Conservation (phyloP, 1,140 invertebrate genomes). For the Caerostris extrusa region DNA sequence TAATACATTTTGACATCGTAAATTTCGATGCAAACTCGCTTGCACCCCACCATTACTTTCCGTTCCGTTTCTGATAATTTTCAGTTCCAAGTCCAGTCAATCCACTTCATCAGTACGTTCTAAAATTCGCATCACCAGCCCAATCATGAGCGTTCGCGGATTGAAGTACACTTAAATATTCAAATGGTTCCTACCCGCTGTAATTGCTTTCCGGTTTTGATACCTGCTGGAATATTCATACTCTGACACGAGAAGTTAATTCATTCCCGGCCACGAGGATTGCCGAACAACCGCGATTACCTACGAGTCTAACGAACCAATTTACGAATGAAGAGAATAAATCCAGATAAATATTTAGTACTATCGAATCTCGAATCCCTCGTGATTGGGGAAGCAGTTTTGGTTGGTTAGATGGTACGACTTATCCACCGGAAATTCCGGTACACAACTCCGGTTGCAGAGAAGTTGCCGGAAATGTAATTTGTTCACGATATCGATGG, state of each 20-base stretch:
- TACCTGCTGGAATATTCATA: slow-evolving; percentile 50
- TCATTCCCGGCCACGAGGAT: background rate
- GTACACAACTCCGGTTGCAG: slow-evolving; percentile 13
- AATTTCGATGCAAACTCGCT: background rate
- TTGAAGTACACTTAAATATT: slow-evolving; percentile 71
- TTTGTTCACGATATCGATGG: slow-evolving; percentile 37
- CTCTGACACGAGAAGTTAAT: slow-evolving; percentile 50
- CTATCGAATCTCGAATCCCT: slow-evolving; percentile 41
- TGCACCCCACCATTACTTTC: background rate
- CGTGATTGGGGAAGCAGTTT: slow-evolving; percentile 25
- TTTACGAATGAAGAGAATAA: slow-evolving; percentile 53
- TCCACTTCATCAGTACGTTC: background rate
- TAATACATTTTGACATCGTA: background rate
- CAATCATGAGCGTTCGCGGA: background rate
- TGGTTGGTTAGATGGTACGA: slow-evolving; percentile 33
- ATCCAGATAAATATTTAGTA: slow-evolving; percentile 62
- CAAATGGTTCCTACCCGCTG: slow-evolving; percentile 40
- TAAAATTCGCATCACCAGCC: slow-evolving; percentile 18
- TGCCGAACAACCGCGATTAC: background rate
- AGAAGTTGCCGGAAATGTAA: slow-evolving; percentile 32
- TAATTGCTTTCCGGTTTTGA: slow-evolving; percentile 52
- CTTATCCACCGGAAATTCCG: slow-evolving; percentile 30
- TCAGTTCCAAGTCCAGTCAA: background rate
- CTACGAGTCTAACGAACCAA: slow-evolving; percentile 58
- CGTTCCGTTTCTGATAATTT: slow-evolving; percentile 16